Conservation (phyloP, 92 coral and sea anemone genomes). For the Actinernus sp. region DNA sequence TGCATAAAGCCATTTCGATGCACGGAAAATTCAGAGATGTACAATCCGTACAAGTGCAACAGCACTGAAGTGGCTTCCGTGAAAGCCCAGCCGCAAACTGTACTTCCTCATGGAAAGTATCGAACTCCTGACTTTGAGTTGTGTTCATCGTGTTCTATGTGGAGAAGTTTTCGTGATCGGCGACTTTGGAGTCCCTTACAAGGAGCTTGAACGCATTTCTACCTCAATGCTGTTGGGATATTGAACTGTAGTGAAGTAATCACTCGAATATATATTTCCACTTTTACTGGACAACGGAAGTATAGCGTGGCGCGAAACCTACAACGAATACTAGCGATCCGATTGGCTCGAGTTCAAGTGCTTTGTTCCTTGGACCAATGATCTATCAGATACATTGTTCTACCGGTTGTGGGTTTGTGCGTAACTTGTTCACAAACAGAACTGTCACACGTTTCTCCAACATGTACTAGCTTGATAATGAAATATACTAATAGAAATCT, state of each 20-base stretch:
- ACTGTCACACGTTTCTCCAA: too few species aligned
- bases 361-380: conserved; percentile 16
- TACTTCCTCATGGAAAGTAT: neutral
- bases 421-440: conserved; percentile 1
- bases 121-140: neutral
- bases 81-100: neutral
- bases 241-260: conserved; percentile 22
- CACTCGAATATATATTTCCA: conserved; percentile 7
- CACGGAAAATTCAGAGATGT: neutral
- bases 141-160: conserved; percentile 4
- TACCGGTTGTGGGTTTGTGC: conserved; percentile 26
- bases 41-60: conserved; percentile 18
- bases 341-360: conserved; percentile 19
- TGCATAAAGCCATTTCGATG: conserved; percentile 1
- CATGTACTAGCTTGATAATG: too few species aligned
- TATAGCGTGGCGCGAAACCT: conserved; percentile 22
- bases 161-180: neutral
- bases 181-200: conserved; percentile 40
- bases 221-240: conserved; percentile 3
- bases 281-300: neutral
- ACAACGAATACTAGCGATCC: neutral
- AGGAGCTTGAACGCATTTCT: conserved; percentile 13
- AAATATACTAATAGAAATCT: too few species aligned
- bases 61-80: conserved; percentile 3
- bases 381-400: neutral